Evolutionary conservation across 2,113 vertebrate species (phyloP).

Genomic region (Bothrops jararaca): DNA sequence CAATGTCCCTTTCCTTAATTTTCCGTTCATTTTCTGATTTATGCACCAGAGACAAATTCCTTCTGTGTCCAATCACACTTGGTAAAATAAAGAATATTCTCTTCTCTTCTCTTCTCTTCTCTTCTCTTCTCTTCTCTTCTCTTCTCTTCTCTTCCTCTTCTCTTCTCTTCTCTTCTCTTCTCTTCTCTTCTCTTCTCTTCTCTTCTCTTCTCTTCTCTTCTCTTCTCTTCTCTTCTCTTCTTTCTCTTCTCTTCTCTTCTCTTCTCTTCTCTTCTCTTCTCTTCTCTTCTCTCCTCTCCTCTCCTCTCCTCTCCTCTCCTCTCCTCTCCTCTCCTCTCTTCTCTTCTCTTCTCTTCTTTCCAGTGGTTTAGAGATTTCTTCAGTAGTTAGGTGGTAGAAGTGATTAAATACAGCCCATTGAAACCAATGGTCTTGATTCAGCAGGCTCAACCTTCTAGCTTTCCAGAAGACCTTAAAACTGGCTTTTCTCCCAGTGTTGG

Average conservation of each 20-base stretch:
- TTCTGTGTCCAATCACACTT: background rate
- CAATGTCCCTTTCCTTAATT: background rate
- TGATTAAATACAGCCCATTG: background rate
- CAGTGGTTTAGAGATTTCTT: background rate
- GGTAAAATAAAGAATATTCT: background rate
- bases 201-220: too few species aligned
- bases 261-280: too few species aligned
- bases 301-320: too few species aligned
- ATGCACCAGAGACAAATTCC: background rate
- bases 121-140: background rate
- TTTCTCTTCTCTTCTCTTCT: rapidly evolving
- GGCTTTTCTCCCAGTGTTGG: background rate
- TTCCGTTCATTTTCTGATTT: background rate
- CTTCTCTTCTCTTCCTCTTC: too few species aligned
- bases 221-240: too few species aligned
- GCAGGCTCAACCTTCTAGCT: background rate
- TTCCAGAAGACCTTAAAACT: background rate
- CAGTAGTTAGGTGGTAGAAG: background rate
- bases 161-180: background rate
- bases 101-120: background rate
- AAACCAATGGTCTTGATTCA: background rate
- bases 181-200: background rate
- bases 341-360: background rate
- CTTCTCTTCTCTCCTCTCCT: too few species aligned
- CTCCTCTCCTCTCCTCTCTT: too few species aligned